Evolutionary conservation across 2,797 vertebrate species (phyloP).

Genomic region (Leptatherina wallacei): DNA sequence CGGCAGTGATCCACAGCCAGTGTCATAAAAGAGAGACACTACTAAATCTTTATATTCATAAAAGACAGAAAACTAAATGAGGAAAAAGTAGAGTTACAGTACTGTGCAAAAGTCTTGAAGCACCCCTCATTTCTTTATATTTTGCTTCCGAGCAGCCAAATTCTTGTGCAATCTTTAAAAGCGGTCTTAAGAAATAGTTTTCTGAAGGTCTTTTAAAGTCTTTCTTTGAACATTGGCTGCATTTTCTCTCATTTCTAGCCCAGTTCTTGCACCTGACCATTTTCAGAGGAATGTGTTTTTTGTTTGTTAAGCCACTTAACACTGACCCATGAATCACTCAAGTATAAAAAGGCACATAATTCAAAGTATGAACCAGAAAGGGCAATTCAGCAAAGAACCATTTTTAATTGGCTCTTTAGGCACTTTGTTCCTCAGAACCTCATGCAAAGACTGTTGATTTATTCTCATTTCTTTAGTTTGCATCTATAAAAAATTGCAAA

Average conservation of each 20-base stretch:
- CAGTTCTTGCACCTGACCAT: not conserved
- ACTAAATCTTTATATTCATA: not conserved
- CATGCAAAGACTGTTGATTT: not conserved
- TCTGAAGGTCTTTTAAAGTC: not conserved
- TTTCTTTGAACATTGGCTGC: not conserved
- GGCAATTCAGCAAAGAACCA: not conserved
- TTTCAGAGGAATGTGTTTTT: not conserved
- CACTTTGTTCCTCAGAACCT: not conserved
- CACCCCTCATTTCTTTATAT: not conserved
- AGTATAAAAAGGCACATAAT: not conserved
- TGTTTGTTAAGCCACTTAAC: not conserved
- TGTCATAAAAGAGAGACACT: not conserved
- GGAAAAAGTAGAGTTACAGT: not conserved
- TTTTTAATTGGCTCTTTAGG: not conserved
- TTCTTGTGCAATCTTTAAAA: not conserved
- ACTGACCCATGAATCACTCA: not conserved
- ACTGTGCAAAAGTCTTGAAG: not conserved
- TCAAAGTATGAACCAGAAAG: not conserved
- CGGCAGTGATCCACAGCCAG: not conserved
- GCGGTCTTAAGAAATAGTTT: not conserved
- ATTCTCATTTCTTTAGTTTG: not conserved
- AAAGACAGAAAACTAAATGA: not conserved
- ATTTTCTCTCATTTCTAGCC: not conserved
- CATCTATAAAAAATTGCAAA: not conserved
- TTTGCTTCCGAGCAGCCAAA: not conserved